Base-by-base conservation (phyloP, 2,797 vertebrate species). In the Mus caroli region DNA sequence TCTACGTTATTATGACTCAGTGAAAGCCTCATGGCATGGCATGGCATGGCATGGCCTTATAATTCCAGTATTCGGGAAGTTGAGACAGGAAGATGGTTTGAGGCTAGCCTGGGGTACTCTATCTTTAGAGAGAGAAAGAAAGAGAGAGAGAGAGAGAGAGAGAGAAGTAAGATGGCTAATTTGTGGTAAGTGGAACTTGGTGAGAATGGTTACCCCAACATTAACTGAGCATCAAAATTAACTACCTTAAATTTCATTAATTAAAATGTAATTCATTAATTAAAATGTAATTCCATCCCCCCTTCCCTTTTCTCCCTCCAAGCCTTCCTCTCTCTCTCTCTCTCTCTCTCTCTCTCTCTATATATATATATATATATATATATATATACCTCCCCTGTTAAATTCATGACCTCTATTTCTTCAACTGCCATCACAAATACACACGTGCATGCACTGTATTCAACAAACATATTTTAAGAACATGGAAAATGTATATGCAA, bases 391-490 rank as follows among this genome's bases (percentile, higher is more conserved):
- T 40, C 26, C 26, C 31, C 58, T 31, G 58, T 62, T 58, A 84
- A 46, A 46, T 13, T 12, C 80, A 20, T 0, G 9, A 26, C 37
- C 78, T 46, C 58, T 46, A 6, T 6, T 46, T 60, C 58, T 62
- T 62, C 19, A 43, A 20, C 37, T 20, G 40, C 43, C 62, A 9
- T n/a, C 10, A 46, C 9, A 6, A 40, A 62, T 13, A 60, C 12
- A 60, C 79, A 62, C 37, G 26, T 19, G 24, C 22, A 6, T 77
- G 40, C 26, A 90, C 71, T 95, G 31, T 15, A 78, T 24, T 93
- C 17, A 77, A 69, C 20, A 54, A 62, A 84, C 28, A 62, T 46
- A n/a, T 85, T 90, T 96, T 67, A 88, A 64, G 56, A 87, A 84
- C 19, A 71, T 71, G 14, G 34, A 88, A 58, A 58, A n/a, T 19